These are phyloP conservation scores for Balanococcus diminutus DNA, from an alignment of 2,888 invertebrate species.

Conservation along the genomic window DNA sequence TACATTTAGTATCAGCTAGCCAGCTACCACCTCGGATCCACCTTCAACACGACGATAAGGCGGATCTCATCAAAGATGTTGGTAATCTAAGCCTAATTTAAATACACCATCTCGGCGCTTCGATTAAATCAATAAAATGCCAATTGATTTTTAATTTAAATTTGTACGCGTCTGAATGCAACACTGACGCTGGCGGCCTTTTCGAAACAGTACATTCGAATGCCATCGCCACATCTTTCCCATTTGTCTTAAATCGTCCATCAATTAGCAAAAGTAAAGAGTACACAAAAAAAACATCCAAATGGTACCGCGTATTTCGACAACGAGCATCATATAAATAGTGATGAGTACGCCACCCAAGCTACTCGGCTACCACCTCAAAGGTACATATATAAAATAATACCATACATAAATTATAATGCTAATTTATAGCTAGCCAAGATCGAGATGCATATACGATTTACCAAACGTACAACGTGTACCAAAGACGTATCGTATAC, in stretches of 20 bases:
- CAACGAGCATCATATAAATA: not conserved
- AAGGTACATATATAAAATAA: conserved; percentile 27
- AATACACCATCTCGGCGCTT: conserved; percentile 8
- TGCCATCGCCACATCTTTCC: not conserved
- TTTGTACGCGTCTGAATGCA: not conserved
- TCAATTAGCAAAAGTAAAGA: conserved; percentile 7
- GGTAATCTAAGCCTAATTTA: not conserved
- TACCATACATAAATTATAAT: conserved; percentile 25
- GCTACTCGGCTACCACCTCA: conserved; percentile 16
- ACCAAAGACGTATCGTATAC: not conserved
- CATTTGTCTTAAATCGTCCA: not conserved
- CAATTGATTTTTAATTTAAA: conserved; percentile 38
- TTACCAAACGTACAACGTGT: not conserved
- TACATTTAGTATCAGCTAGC: not conserved
- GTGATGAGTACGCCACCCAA: conserved; percentile 38
- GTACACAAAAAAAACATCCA: not conserved
- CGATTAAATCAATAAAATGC: conserved; percentile 40
- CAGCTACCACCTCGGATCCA: not conserved
- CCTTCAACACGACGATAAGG: not conserved
- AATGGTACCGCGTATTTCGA: not conserved
- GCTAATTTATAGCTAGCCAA: conserved; percentile 9
- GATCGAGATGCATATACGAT: conserved; percentile 17
- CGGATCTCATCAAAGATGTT: conserved; percentile 12
- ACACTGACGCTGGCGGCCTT: not conserved
- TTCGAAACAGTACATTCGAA: not conserved